phyloP scores from a whole-genome alignment of 2,113 vertebrate genomes.

The Archocentrus centrarchus region DNA sequence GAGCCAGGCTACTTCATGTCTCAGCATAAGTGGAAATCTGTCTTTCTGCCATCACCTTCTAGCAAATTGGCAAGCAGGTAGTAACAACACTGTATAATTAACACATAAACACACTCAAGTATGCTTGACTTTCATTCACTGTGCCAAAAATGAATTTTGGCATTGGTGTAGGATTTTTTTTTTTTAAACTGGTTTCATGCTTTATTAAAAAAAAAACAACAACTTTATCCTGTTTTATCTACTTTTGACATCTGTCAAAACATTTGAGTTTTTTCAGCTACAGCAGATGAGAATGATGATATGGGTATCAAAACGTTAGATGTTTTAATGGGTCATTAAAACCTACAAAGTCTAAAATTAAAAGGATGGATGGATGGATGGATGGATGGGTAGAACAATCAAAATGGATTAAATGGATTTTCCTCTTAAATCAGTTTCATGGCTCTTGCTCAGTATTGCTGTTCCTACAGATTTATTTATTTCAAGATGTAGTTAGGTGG shows the following conservation, averaged over 20 bases:
- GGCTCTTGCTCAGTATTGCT: background rate
- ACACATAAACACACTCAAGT: conserved; percentile 21
- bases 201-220: conserved; percentile 15
- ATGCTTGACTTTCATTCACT: background rate
- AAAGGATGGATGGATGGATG: no score
- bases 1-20: conserved; percentile 49
- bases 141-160: conserved; percentile 19
- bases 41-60: conserved; percentile 40
- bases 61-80: conserved; percentile 44
- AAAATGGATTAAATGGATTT: background rate
- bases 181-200: background rate
- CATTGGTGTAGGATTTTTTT: background rate
- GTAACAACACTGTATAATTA: conserved; percentile 39
- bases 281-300: no score
- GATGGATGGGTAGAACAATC: background rate
- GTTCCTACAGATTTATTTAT: background rate
- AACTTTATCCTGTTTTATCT: no score
- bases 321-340: no score
- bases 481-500: background rate
- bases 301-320: no score
- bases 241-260: no score
- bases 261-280: background rate
- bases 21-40: conserved; percentile 39
- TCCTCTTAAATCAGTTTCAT: no score
- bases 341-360: no score